Evolutionary conservation across 2,797 vertebrate species (phyloP).

Genomic region (Denticeps clupeoides): DNA sequence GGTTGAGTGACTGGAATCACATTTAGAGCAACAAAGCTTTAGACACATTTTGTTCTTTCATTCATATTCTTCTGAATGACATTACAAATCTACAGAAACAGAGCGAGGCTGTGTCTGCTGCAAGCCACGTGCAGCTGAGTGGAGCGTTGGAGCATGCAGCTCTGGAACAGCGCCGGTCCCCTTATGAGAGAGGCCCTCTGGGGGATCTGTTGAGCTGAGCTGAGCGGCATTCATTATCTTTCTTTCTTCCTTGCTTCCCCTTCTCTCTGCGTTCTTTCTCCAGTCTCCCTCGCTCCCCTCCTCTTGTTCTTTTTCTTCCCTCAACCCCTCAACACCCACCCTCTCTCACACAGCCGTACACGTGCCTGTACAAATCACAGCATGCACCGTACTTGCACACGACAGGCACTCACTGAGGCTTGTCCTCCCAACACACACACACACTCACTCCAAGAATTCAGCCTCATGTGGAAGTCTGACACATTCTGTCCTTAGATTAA

Average conservation of each 20-base stretch:
- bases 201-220: too few relatives aligned
- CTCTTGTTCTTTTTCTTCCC: too few relatives aligned
- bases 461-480: background rate
- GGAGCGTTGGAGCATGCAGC: background rate
- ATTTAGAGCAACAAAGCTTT: too few relatives aligned
- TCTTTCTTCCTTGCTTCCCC: background rate
- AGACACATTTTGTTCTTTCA: too few relatives aligned
- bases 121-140: background rate
- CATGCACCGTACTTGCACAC: background rate
- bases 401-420: too few relatives aligned
- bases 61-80: too few relatives aligned
- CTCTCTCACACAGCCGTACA: background rate
- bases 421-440: too few relatives aligned
- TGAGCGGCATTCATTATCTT: too few relatives aligned
- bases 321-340: background rate
- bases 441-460: background rate
- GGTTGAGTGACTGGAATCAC: too few relatives aligned
- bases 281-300: background rate
- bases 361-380: background rate
- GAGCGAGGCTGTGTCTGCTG: too few relatives aligned
- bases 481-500: background rate
- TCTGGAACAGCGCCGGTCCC: constrained; percentile 9
- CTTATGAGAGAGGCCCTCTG: too few relatives aligned
- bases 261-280: background rate
- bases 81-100: too few relatives aligned